A percentile compares a stretch with the other conserved stretches of the same genome.
Evolutionary conservation across 1,140 invertebrate genomes (phyloP).

Genomic region (Vanessa tameamea): DNA sequence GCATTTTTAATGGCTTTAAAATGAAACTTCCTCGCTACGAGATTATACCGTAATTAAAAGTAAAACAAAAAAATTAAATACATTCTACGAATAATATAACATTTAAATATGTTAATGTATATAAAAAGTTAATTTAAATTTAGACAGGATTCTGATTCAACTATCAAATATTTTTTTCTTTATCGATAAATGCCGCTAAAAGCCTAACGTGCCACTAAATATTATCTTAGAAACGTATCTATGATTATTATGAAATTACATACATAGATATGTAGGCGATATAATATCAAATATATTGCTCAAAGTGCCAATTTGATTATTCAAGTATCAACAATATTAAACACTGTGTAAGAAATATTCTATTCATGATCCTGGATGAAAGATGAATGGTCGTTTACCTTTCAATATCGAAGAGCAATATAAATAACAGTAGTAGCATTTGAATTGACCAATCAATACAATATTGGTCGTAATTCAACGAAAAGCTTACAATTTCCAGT

Average conservation of each 20-base stretch:
- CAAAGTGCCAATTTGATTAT: too few relatives aligned
- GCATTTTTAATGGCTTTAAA: constrained; percentile 8
- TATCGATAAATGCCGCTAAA: neutral
- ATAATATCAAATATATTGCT: too few relatives aligned
- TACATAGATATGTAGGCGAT: neutral
- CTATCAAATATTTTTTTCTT: neutral
- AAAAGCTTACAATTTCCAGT: too few relatives aligned
- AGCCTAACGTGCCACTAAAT: neutral
- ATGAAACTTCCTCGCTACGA: neutral
- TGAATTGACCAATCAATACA: too few relatives aligned
- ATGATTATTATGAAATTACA: neutral
- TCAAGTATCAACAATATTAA: too few relatives aligned
- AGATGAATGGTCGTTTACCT: too few relatives aligned
- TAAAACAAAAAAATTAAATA: neutral
- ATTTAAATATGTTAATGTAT: neutral
- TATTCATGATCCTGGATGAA: too few relatives aligned
- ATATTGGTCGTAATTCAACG: too few relatives aligned
- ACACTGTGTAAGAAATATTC: too few relatives aligned
- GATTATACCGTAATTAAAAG: constrained; percentile 1
- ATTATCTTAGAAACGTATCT: neutral
- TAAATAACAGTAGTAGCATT: too few relatives aligned
- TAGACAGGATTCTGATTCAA: neutral
- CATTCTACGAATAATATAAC: neutral
- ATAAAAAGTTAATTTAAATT: constrained; percentile 1
- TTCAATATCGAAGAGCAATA: too few relatives aligned